phyloP scores from a whole-genome alignment of 1,140 invertebrate genomes.

The Euborellia annulipes region DNA sequence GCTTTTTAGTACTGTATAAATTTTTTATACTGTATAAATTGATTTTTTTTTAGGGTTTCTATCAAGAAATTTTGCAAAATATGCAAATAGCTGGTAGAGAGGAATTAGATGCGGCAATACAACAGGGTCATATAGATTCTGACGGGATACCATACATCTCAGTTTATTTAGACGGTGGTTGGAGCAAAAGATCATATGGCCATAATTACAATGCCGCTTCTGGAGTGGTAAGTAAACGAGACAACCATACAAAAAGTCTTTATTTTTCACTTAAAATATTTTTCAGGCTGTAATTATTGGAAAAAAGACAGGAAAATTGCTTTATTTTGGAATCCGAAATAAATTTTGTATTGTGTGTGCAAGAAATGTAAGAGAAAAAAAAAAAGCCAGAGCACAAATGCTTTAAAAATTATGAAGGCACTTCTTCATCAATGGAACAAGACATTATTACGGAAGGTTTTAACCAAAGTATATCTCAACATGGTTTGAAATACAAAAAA shows the following conservation, averaged over 20 bases:
- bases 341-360: constrained; percentile 26
- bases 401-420: constrained; percentile 22
- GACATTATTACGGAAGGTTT: constrained; percentile 28
- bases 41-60: too few relatives aligned
- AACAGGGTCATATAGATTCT: constrained; percentile 9
- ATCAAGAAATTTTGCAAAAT: too few relatives aligned
- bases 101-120: constrained; percentile 11
- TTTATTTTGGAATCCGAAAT: constrained; percentile 25
- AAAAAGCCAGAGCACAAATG: constrained; percentile 16
- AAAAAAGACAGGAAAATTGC: constrained; percentile 20
- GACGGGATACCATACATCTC: constrained; percentile 11
- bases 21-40: too few relatives aligned
- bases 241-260: too few relatives aligned
- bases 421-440: constrained; percentile 25
- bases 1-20: too few relatives aligned
- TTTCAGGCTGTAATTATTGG: constrained; percentile 23
- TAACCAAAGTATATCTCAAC: constrained; percentile 19
- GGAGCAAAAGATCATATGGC: constrained; percentile 12
- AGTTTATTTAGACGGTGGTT: constrained; percentile 10
- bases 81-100: constrained; percentile 13
- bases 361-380: constrained; percentile 11
- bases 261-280: constrained; percentile 1
- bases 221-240: constrained; percentile 12
- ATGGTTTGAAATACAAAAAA: constrained; percentile 25
- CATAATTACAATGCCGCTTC: constrained; percentile 11